Evolutionary conservation across 2,797 vertebrate genomes (phyloP), one percentile per base, ranked within the genome.

Genomic region (Arnoldichthys spilopterus): DNA sequence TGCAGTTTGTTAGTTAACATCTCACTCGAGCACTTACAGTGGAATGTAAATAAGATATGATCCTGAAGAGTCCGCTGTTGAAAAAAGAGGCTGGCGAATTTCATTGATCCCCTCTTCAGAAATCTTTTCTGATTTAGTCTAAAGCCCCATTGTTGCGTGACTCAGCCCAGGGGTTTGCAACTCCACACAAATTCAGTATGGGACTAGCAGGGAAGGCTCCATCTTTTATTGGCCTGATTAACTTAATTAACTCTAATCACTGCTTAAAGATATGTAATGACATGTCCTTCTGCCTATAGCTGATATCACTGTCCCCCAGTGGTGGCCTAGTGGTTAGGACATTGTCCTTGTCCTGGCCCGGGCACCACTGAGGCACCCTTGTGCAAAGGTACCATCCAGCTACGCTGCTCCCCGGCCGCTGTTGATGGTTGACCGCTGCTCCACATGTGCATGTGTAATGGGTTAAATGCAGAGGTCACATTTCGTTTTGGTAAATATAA

Each of bases 261-360:
- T 40, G 74, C 54, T 75, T 63, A 62, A 74, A 81, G 70, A 77
- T 74, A n/a, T 40, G 9, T 40, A 68, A 84, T 28, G 54, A 76
- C 43, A 74, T 18, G 18, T 43, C 24, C 68, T 78, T 72, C 54
- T 64, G 62, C 62, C 11, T 4, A n/a, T 9, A n/a, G 8, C 40
- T 37, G 32, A 37, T 32, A 18, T 61, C 37, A 40, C 9, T 40
- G 4, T 40, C 37, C 37, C n/a, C n/a, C n/a, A n/a, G n/a, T n/a
- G n/a, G n/a, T n/a, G n/a, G n/a, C n/a, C n/a, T n/a, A n/a, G n/a
- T n/a, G n/a, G n/a, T n/a, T n/a, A n/a, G n/a, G n/a, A n/a, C n/a
- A n/a, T n/a, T n/a, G n/a, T n/a, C n/a, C n/a, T n/a, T n/a, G n/a
- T n/a, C n/a, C n/a, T n/a, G n/a, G n/a, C n/a, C n/a, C n/a, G n/a